Conservation (phyloP, 2,888 invertebrate species). For the Sesia bembeciformis region DNA sequence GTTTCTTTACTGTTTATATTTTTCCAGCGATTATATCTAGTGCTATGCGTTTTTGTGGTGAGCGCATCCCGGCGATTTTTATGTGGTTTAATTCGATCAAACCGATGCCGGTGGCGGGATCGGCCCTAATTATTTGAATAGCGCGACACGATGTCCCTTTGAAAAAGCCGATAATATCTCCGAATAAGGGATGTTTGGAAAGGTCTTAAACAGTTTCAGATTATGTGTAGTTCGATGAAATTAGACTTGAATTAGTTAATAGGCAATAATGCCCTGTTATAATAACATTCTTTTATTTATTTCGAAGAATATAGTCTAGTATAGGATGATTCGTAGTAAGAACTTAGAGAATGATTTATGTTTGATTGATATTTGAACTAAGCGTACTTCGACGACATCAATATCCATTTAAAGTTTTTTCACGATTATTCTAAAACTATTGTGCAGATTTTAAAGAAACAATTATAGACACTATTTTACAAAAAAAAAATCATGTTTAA, state of each 20-base stretch:
- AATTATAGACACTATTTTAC: no score
- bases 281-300: no score
- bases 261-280: neutral
- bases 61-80: constrained; percentile 42
- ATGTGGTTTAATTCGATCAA: constrained; percentile 62
- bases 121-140: constrained; percentile 69
- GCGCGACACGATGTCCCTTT: constrained; percentile 56
- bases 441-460: no score
- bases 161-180: constrained; percentile 49
- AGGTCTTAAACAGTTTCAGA: constrained; percentile 4
- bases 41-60: constrained; percentile 42
- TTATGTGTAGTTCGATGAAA: neutral
- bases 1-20: no score
- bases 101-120: constrained; percentile 49
- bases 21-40: constrained; percentile 19
- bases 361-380: no score
- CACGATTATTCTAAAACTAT: no score
- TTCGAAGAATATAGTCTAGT: no score
- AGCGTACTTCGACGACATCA: no score
- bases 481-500: no score
- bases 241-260: neutral
- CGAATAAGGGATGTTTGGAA: constrained; percentile 27
- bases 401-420: no score
- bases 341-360: no score
- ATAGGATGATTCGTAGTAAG: no score